Base-by-base conservation (phyloP, 2,113 vertebrate genomes). In the Amphilophus citrinellus region DNA sequence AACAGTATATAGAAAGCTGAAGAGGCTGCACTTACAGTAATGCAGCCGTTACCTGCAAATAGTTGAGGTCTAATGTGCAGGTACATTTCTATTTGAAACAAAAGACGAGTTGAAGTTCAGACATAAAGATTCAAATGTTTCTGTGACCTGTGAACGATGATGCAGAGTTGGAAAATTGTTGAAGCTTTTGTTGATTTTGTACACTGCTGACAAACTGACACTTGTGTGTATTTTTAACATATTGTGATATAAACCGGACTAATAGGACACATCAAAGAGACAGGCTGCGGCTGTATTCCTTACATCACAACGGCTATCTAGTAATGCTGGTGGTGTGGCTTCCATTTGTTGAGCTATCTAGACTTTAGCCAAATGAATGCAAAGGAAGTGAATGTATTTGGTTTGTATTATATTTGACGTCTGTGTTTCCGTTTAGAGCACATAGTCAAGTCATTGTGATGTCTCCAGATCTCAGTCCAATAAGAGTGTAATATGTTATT, bases 11-110 rank as follows among this genome's bases (percentile, higher is more conserved):
- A 8, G 50, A 53, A 39, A 80, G 32, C 86, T 83, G 84, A n/a
- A 68, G 81, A 77, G 61, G 47, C 66, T n/a, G 71, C 83, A 65
- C 62, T 85, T 59, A 61, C 15, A 76, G 22, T 24, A 32, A 42
- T 17, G 47, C 18, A 8, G 27, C 30, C 5, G 80, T 68, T 24
- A 81, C 77, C 61, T 57, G 22, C 32, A 44, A 62, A 80, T n/a
- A 20, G 10, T 39, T 57, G 1, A 30, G 1, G 3, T 22, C 13
- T 73, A 50, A 80, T 27, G 32, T 13, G 2, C 20, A 39, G 0
- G 1, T 35, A 63, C 1, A 1, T 53, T 39, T 65, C 14, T 39
- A 17, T 71, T 22, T 39, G n/a, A 63, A 85, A 77, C 79, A 76
- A 10, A 24, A 71, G 59, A 57, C 30, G n/a, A 18, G 42, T 27